Evolutionary conservation across 92 coral and sea anemone species (phyloP).

Genomic region (Isaurus tuberculatus): DNA sequence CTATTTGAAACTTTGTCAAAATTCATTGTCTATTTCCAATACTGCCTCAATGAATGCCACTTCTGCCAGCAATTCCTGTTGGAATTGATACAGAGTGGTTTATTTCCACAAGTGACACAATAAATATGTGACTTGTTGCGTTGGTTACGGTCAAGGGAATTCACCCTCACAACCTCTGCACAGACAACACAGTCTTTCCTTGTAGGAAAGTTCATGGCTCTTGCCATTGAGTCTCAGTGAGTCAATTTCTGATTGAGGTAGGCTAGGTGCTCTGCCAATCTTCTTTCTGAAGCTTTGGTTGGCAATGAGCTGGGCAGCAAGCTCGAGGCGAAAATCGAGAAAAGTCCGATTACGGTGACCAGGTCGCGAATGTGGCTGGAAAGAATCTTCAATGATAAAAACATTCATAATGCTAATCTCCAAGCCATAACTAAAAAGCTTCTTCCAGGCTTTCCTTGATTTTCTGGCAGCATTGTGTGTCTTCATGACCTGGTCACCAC

Average conservation of each 20-base stretch:
- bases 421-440: constrained; percentile 58
- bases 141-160: neutral
- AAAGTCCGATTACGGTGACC: constrained; percentile 25
- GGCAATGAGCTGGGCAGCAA: constrained; percentile 46
- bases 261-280: constrained; percentile 45
- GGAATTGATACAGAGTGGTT: constrained; percentile 29
- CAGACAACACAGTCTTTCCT: constrained; percentile 44
- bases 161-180: constrained; percentile 42
- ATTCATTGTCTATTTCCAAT: too few relatives aligned
- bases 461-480: constrained; percentile 42
- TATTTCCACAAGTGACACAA: constrained; percentile 40
- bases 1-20: too few relatives aligned
- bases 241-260: constrained; percentile 49
- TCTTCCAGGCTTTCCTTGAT: constrained; percentile 53
- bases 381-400: constrained; percentile 37
- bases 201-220: constrained; percentile 47
- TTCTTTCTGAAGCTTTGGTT: constrained; percentile 35
- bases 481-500: constrained; percentile 41
- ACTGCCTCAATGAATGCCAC: too few relatives aligned
- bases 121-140: constrained; percentile 15
- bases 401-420: constrained; percentile 55
- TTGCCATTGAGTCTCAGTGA: constrained; percentile 41
- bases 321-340: constrained; percentile 19
- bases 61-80: too few relatives aligned
- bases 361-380: constrained; percentile 20